phyloP scores from a whole-genome alignment of 2,888 invertebrate genomes.

The Conops quadrifasciatus region DNA sequence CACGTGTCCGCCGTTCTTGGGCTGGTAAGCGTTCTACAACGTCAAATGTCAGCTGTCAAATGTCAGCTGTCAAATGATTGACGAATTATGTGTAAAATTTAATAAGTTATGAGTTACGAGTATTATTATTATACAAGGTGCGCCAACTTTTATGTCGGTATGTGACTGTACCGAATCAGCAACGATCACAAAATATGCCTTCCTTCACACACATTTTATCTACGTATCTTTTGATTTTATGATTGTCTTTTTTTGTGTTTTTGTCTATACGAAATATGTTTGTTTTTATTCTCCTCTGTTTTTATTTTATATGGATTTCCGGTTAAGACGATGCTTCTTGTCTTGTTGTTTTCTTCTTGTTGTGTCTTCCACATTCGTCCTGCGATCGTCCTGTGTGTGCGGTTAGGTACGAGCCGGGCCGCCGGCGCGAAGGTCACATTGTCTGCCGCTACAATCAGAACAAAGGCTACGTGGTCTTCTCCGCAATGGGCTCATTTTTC shows the following conservation, averaged over 20 bases:
- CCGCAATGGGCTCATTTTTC: conserved; percentile 96
- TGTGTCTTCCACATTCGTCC: neutral
- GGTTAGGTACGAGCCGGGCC: conserved; percentile 77
- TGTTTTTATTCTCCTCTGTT: conserved; percentile 3
- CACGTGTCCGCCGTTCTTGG: conserved; percentile 92
- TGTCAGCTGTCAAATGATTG: no score
- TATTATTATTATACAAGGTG: no score
- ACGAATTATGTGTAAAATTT: no score
- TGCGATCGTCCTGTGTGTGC: neutral
- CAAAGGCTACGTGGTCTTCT: conserved; percentile 92
- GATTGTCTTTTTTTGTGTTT: conserved; percentile 1
- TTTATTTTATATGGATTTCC: conserved; percentile 1
- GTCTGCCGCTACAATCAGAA: conserved; percentile 91
- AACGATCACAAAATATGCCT: no score
- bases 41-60: no score
- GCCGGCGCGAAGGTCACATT: conserved; percentile 69
- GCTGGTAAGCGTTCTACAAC: conserved; percentile 79
- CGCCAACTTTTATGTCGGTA: no score
- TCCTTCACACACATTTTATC: no score
- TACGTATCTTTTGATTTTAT: no score
- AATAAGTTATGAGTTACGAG: neutral
- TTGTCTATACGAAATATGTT: neutral
- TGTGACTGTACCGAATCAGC: no score
- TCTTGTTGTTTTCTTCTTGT: conserved; percentile 7
- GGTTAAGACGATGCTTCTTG: neutral